phyloP scores from a whole-genome alignment of 2,113 vertebrate genomes.

The Antechinus stuartii region DNA sequence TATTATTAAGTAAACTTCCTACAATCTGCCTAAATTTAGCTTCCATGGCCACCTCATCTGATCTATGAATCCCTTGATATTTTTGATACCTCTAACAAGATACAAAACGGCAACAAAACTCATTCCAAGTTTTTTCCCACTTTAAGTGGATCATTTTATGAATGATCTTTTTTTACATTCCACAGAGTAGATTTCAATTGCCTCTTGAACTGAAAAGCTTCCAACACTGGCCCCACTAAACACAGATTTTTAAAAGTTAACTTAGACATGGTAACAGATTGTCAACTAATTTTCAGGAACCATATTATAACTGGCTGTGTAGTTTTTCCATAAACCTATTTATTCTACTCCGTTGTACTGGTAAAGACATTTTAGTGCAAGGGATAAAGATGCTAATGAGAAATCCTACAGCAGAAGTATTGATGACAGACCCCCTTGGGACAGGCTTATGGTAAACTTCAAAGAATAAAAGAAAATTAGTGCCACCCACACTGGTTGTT shows the following conservation, averaged over 20 bases:
- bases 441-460: constrained; percentile 41
- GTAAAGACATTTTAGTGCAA: constrained; percentile 10
- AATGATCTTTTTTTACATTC: neutral
- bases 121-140: neutral
- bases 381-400: neutral
- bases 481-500: neutral
- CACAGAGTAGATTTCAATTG: neutral
- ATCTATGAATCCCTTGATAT: constrained; percentile 48
- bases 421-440: neutral
- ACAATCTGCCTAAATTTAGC: constrained; percentile 22
- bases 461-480: neutral
- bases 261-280: neutral
- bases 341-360: constrained; percentile 10
- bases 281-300: neutral
- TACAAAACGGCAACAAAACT: neutral
- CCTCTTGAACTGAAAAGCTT: neutral
- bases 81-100: neutral
- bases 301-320: neutral
- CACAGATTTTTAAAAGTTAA: neutral
- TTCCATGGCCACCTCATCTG: constrained; percentile 6
- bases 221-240: neutral
- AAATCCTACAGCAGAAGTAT: neutral
- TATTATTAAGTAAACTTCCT: constrained; percentile 37
- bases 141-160: neutral
- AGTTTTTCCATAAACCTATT: neutral